Percentiles rank a stretch among this genome's conserved stretches.
Conservation (phyloP, 2,797 vertebrate species). For the Lepus oiostolus region DNA sequence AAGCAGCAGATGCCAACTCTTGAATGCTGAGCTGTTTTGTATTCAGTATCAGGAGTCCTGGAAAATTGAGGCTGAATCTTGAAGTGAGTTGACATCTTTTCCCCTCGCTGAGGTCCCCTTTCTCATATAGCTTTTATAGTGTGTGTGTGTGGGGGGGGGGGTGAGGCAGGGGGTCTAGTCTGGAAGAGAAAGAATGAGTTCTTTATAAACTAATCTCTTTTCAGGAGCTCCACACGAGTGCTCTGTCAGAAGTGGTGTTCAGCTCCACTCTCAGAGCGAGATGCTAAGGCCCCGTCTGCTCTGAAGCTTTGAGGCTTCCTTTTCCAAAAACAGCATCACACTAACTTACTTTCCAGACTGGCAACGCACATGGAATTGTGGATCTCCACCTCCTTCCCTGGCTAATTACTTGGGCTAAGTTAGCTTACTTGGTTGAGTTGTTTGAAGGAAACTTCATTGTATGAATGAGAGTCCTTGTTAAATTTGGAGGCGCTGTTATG, state of each 20-base stretch:
- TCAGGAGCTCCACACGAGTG: neutral
- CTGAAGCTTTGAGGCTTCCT: constrained; percentile 45
- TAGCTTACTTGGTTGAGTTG: neutral
- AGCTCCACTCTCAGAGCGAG: neutral
- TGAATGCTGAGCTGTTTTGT: fast-evolving
- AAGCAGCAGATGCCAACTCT: neutral
- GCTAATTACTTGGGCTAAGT: neutral
- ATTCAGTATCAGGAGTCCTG: neutral
- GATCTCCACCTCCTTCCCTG: no score
- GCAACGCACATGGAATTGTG: neutral
- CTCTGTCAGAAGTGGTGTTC: neutral
- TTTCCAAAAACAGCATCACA: neutral
- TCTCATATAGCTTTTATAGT: neutral
- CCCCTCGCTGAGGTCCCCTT: neutral
- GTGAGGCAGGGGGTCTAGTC: neutral
- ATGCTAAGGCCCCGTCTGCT: neutral
- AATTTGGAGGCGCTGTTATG: neutral
- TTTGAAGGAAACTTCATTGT: constrained; percentile 9
- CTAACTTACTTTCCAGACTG: neutral
- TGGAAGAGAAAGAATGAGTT: neutral
- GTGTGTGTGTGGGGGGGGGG: neutral
- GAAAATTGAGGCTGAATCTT: neutral
- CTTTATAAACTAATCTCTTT: constrained; percentile 59
- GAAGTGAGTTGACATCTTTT: neutral
- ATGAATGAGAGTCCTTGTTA: neutral